phyloP scores from a whole-genome alignment of 2,113 vertebrate genomes.

The Himantopus leucocephalus region DNA sequence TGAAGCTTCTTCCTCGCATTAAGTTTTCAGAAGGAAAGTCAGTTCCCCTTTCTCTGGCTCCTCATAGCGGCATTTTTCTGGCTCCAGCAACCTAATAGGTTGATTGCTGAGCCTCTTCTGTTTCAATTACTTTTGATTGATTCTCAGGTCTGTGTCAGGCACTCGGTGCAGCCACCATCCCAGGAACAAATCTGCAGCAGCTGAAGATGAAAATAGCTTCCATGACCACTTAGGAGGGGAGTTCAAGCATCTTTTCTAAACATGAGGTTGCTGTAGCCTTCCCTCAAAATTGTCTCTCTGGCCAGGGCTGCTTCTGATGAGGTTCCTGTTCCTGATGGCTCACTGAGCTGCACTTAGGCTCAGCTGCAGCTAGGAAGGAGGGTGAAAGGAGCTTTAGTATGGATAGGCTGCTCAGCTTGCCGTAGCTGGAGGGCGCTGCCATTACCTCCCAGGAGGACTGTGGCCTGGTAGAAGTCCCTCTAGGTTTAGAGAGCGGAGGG shows the following conservation, averaged over 20 bases:
- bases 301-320: not conserved
- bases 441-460: not conserved
- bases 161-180: slow-evolving; percentile 36
- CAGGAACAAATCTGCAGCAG: slow-evolving; percentile 49
- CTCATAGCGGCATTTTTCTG: slow-evolving; percentile 45
- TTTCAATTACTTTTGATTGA: slow-evolving; percentile 74
- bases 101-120: slow-evolving; percentile 68
- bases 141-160: slow-evolving; percentile 60
- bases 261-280: not conserved
- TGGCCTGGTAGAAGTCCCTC: not conserved
- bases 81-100: slow-evolving; percentile 68
- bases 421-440: not conserved
- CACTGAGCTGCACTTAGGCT: not conserved
- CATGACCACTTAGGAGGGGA: slow-evolving; percentile 6
- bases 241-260: slow-evolving; percentile 35
- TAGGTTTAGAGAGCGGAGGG: not conserved
- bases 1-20: not conserved
- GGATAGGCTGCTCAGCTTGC: not conserved
- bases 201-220: slow-evolving; percentile 63
- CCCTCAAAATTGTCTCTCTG: not conserved
- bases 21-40: slow-evolving; percentile 48
- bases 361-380: not conserved
- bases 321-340: not conserved
- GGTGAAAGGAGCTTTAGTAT: not conserved
- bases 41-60: not conserved